A percentile compares a stretch with the other conserved stretches of the same genome.
Conservation (phyloP, 2,113 vertebrate species). For the pig (Sus scrofa) region DNA sequence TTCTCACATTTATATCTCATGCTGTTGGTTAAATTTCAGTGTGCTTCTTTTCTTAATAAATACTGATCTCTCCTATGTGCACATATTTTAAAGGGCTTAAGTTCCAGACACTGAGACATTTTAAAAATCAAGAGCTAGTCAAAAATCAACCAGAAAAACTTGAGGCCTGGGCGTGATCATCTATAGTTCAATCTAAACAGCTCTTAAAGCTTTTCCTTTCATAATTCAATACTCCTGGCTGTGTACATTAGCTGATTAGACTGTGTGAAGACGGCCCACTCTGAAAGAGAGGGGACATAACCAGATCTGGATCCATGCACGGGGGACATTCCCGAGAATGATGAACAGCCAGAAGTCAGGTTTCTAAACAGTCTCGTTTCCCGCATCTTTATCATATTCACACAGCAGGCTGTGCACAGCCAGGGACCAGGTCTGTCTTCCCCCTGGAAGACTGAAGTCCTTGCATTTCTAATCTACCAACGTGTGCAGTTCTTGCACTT, state of each 20-base stretch:
- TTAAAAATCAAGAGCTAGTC: slow-evolving; percentile 79
- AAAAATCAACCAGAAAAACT: slow-evolving; percentile 79
- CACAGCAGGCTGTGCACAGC: slow-evolving; percentile 38
- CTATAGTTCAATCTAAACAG: slow-evolving; percentile 77
- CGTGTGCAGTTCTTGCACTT: slow-evolving; percentile 79
- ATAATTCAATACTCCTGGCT: slow-evolving; percentile 72
- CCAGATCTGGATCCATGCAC: slow-evolving; percentile 64
- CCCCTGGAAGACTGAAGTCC: slow-evolving; percentile 60
- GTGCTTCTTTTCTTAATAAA: slow-evolving; percentile 63
- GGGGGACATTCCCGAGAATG: slow-evolving; percentile 61
- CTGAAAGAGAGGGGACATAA: slow-evolving; percentile 7
- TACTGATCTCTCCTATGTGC: slow-evolving; percentile 25
- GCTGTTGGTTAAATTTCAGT: slow-evolving; percentile 48
- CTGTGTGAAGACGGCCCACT: slow-evolving; percentile 16
- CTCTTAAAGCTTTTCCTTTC: slow-evolving; percentile 61
- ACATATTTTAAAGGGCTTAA: slow-evolving; percentile 63
- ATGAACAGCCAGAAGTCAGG: slow-evolving; percentile 63
- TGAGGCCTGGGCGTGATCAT: slow-evolving; percentile 62
- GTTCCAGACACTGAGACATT: slow-evolving; percentile 73
- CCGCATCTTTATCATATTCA: neutral
- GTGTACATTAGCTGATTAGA: slow-evolving; percentile 47
- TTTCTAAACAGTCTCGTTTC: slow-evolving; percentile 44
- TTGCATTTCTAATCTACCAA: slow-evolving; percentile 84
- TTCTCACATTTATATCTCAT: slow-evolving; percentile 64
- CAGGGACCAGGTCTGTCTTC: slow-evolving; percentile 72